Percentiles rank a stretch among this genome's conserved stretches.
These are phyloP conservation scores for Montipora capitata DNA, from an alignment of 92 coral and sea anemone species.

Conservation along the genomic window DNA sequence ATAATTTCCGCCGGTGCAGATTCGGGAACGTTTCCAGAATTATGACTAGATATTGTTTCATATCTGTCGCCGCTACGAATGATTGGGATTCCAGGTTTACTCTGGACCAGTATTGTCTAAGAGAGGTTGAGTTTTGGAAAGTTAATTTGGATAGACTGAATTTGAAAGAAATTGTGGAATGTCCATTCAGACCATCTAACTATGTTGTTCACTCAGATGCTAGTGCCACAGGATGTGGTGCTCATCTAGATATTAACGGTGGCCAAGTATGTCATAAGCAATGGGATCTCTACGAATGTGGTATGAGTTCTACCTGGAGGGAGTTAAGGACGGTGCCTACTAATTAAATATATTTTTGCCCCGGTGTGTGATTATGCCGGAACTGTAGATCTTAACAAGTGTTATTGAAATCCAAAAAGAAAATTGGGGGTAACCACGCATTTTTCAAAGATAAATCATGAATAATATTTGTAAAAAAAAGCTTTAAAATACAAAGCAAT, in stretches of 20 bases:
- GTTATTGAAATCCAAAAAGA: too few species aligned
- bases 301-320: too few species aligned
- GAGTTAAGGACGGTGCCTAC: too few species aligned
- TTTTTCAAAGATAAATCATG: too few species aligned
- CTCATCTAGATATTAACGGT: constrained; percentile 53
- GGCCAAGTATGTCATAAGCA: constrained; percentile 38
- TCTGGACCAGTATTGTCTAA: constrained; percentile 61
- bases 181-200: constrained; percentile 5
- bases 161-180: background rate
- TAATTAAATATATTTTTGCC: too few species aligned
- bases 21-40: constrained; percentile 63
- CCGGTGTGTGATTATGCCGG: too few species aligned
- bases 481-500: too few species aligned
- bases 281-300: too few species aligned
- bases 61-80: constrained; percentile 61
- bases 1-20: constrained; percentile 67
- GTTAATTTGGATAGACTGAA: constrained; percentile 28
- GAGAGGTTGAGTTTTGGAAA: constrained; percentile 60
- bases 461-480: too few species aligned
- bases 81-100: constrained; percentile 67
- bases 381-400: too few species aligned
- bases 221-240: constrained; percentile 67
- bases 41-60: constrained; percentile 75
- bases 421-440: too few species aligned
- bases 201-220: constrained; percentile 62